These are phyloP conservation scores for Phaedon cochleariae DNA, from an alignment of 2,888 invertebrate genomes.

Conservation along the genomic window DNA sequence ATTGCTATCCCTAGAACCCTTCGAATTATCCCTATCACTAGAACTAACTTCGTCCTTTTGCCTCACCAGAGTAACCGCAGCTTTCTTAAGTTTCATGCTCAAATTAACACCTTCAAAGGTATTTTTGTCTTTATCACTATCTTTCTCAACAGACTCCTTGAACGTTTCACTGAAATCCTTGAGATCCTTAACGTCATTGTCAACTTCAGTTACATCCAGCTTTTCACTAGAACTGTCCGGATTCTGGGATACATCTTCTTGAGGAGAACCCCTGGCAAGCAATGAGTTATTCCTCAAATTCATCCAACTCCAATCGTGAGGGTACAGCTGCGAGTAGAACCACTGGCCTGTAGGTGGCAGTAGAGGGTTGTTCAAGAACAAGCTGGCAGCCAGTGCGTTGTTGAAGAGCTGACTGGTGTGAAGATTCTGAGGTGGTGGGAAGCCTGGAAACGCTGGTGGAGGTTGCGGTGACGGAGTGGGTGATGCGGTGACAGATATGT, in stretches of 20 bases:
- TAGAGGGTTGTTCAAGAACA: conserved; percentile 78
- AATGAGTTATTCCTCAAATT: conserved; percentile 59
- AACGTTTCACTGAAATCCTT: conserved; percentile 30
- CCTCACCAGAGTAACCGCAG: conserved; percentile 57
- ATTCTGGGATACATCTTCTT: conserved; percentile 47
- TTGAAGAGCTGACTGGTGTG: conserved; percentile 63
- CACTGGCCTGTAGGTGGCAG: conserved; percentile 81
- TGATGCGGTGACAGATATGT: conserved; percentile 73
- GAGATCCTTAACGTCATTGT: conserved; percentile 41
- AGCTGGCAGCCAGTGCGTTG: conserved; percentile 72
- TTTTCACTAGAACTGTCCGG: conserved; percentile 52
- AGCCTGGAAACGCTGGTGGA: conserved; percentile 56
- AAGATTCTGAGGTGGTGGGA: conserved; percentile 58
- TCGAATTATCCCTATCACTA: conserved; percentile 52
- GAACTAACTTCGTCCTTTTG: conserved; percentile 61
- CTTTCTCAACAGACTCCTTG: conserved; percentile 28
- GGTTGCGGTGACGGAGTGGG: conserved; percentile 68
- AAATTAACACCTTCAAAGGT: conserved; percentile 57
- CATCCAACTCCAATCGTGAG: conserved; percentile 76
- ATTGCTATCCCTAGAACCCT: conserved; percentile 63
- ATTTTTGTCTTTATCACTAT: conserved; percentile 31
- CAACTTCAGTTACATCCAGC: conserved; percentile 50
- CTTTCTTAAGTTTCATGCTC: conserved; percentile 55
- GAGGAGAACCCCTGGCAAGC: conserved; percentile 39
- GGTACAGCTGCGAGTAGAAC: conserved; percentile 81